Conservation (phyloP, 2,888 invertebrate species). For the Diaperis boleti region DNA sequence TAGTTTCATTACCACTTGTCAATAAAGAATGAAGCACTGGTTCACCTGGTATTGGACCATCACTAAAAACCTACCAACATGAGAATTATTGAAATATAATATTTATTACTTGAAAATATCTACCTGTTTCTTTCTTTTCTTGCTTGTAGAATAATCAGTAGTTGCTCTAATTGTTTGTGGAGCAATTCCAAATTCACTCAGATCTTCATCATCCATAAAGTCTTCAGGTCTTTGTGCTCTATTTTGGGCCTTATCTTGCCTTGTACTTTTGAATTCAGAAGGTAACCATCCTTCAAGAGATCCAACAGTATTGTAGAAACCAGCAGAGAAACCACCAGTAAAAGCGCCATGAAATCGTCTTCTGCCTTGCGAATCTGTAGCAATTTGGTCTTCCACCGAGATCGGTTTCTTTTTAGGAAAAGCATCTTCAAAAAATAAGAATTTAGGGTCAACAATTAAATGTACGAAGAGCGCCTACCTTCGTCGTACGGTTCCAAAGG, state of each 20-base stretch:
- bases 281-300: slow-evolving; percentile 97
- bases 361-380: slow-evolving; percentile 88
- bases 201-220: slow-evolving; percentile 99
- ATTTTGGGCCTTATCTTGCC: slow-evolving; percentile 75
- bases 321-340: slow-evolving; percentile 97
- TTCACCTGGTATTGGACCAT: slow-evolving; percentile 71
- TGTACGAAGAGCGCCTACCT: slow-evolving; percentile 69
- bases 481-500: slow-evolving; percentile 86
- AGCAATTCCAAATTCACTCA: slow-evolving; percentile 95
- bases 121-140: slow-evolving; percentile 60
- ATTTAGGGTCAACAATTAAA: slow-evolving; percentile 10
- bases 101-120: no score
- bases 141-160: slow-evolving; percentile 75
- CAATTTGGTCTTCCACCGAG: slow-evolving; percentile 87
- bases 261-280: slow-evolving; percentile 89
- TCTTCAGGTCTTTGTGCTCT: slow-evolving; percentile 83
- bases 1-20: slow-evolving; percentile 83
- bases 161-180: slow-evolving; percentile 87
- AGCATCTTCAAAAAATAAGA: slow-evolving; percentile 71
- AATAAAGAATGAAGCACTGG: slow-evolving; percentile 80
- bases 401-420: slow-evolving; percentile 85
- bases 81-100: no score
- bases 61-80: slow-evolving; percentile 57
- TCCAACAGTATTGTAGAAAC: slow-evolving; percentile 97
- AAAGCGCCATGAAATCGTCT: slow-evolving; percentile 98